These are phyloP conservation scores for Drosophila ochracea DNA, from an alignment of 2,888 invertebrate genomes.

Conservation along the genomic window DNA sequence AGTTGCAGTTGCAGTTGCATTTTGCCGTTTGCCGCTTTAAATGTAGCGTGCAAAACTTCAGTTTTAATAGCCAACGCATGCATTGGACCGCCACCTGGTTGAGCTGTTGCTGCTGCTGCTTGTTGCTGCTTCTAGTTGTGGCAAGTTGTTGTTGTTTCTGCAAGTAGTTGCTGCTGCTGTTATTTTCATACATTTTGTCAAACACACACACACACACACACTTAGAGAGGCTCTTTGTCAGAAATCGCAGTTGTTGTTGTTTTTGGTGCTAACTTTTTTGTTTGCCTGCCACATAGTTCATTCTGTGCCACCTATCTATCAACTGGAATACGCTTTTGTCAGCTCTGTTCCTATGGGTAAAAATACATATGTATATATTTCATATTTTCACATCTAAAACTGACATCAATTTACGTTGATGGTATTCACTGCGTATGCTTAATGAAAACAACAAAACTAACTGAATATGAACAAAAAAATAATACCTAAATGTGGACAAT, in stretches of 20 bases:
- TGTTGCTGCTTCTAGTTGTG: background rate
- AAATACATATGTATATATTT: slow-evolving; percentile 5
- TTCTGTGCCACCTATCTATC: background rate
- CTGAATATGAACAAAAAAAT: background rate
- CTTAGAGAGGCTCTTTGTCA: slow-evolving; percentile 3
- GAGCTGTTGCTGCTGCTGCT: slow-evolving; percentile 10
- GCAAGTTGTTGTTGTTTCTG: background rate
- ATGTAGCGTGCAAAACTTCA: slow-evolving; percentile 78
- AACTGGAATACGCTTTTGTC: background rate
- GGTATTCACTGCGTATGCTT: slow-evolving; percentile 53
- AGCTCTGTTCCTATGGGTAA: background rate
- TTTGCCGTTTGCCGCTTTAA: slow-evolving; percentile 71
- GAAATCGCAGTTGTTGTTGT: slow-evolving; percentile 5
- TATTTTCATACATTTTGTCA: slow-evolving; percentile 68
- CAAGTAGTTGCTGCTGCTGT: slow-evolving; percentile 13
- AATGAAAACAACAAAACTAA: slow-evolving; percentile 37
- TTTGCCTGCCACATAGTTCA: background rate
- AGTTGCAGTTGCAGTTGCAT: slow-evolving; percentile 46
- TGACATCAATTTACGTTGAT: slow-evolving; percentile 57
- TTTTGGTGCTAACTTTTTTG: background rate
- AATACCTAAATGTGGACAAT: background rate
- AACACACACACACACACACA: slow-evolving; percentile 28
- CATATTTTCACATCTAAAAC: slow-evolving; percentile 39
- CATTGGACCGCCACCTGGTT: slow-evolving; percentile 75
- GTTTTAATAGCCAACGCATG: slow-evolving; percentile 77